Evolutionary conservation across 1,140 invertebrate genomes (phyloP).

Genomic region (Reticulitermes speratus): DNA sequence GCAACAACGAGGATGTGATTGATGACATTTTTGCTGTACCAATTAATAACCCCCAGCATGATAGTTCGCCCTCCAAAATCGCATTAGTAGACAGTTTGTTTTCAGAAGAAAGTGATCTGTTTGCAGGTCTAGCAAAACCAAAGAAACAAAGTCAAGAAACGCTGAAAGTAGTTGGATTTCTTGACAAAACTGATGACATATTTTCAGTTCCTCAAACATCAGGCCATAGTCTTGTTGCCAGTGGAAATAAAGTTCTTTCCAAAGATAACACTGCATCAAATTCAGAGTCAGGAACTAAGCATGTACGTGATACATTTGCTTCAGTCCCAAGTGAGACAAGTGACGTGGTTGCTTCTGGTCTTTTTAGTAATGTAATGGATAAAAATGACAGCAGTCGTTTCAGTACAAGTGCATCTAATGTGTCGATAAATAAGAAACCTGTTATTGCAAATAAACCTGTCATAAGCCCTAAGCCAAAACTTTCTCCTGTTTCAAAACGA

Average conservation of each 20-base stretch:
- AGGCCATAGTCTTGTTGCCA: not conserved
- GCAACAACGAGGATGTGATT: not conserved
- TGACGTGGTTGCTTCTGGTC: not conserved
- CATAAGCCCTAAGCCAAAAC: not conserved
- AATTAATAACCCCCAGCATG: not conserved
- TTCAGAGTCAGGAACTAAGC: not conserved
- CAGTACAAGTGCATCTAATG: not conserved
- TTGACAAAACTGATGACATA: not conserved
- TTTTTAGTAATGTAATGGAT: not conserved
- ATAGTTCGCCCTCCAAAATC: not conserved
- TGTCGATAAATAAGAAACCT: not conserved
- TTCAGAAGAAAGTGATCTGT: not conserved
- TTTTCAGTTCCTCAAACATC: slow-evolving; percentile 17
- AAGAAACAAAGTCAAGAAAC: not conserved
- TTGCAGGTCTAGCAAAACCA: not conserved
- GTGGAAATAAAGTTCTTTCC: not conserved
- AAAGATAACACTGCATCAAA: not conserved
- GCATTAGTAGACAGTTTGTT: not conserved
- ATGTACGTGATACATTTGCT: not conserved
- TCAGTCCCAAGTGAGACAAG: not conserved
- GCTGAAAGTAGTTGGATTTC: not conserved
- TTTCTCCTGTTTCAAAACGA: not conserved
- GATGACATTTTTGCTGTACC: not conserved
- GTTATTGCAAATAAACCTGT: not conserved
- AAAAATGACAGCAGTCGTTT: not conserved